These are phyloP conservation scores for Syngnathus scovelli DNA, from an alignment of 2,113 vertebrate genomes.

Conservation along the genomic window DNA sequence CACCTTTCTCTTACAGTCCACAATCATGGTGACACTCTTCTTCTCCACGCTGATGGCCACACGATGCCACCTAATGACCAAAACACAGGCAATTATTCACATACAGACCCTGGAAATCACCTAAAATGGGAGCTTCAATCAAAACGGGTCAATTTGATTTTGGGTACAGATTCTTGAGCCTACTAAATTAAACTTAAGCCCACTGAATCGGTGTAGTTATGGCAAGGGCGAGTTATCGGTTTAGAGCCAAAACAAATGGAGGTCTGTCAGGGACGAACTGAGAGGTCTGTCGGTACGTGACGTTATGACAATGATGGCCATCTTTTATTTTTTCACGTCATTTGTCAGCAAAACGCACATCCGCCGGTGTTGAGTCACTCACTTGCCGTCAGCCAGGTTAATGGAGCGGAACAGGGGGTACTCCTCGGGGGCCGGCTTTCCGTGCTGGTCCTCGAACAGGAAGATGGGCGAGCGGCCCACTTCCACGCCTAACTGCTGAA, in stretches of 20 bases:
- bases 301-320: no score
- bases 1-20: constrained; percentile 93
- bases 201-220: no score
- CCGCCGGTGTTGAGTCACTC: constrained; percentile 60
- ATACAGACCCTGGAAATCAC: neutral
- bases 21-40: constrained; percentile 90
- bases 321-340: no score
- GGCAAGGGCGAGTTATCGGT: no score
- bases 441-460: constrained; percentile 91
- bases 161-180: neutral
- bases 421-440: constrained; percentile 87
- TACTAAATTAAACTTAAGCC: no score
- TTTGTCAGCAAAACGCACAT: no score
- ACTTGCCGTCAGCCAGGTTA: constrained; percentile 94
- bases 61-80: constrained; percentile 85
- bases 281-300: no score
- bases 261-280: no score
- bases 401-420: constrained; percentile 90
- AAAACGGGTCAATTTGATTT: neutral
- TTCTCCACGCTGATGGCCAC: constrained; percentile 96
- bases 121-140: neutral
- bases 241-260: no score
- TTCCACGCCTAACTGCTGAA: constrained; percentile 94
- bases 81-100: neutral
- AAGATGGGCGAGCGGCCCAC: constrained; percentile 91